phyloP scores from a whole-genome alignment of 2,113 vertebrate species.

The Lipotes vexillifer region DNA sequence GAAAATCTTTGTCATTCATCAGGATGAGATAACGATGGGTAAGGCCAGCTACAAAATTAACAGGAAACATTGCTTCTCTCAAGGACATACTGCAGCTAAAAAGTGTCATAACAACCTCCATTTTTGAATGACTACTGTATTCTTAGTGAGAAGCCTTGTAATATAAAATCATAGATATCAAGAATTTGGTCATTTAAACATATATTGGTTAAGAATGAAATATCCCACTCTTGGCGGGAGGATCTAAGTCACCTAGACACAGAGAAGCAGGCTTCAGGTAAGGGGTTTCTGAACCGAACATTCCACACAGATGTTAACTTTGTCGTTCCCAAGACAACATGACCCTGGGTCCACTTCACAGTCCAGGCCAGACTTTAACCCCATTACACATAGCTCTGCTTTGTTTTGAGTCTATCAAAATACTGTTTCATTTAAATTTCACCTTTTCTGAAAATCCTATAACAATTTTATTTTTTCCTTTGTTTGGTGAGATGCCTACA shows the following conservation, averaged over 20 bases:
- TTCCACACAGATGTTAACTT: neutral
- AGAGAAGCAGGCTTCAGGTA: neutral
- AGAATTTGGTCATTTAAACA: neutral
- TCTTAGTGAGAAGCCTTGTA: conserved; percentile 5
- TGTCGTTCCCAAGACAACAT: neutral
- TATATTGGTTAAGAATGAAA: neutral
- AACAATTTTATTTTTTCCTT: conserved; percentile 27
- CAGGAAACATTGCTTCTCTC: neutral
- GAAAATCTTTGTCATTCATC: neutral
- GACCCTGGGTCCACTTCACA: neutral
- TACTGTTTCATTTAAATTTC: conserved; percentile 9
- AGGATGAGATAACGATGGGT: neutral
- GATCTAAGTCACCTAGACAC: neutral
- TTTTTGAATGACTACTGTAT: neutral
- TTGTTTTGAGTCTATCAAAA: conserved; percentile 33
- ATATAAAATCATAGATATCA: neutral
- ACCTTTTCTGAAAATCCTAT: neutral
- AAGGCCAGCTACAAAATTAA: conserved; percentile 19
- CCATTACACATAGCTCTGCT: neutral
- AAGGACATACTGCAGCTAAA: neutral
- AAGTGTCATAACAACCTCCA: neutral
- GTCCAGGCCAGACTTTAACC: neutral
- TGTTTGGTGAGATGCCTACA: neutral
- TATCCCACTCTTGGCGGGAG: neutral
- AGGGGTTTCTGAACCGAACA: neutral